Conservation (phyloP, 2,797 vertebrate genomes). For the Parauchenoglanis ngamensis region DNA sequence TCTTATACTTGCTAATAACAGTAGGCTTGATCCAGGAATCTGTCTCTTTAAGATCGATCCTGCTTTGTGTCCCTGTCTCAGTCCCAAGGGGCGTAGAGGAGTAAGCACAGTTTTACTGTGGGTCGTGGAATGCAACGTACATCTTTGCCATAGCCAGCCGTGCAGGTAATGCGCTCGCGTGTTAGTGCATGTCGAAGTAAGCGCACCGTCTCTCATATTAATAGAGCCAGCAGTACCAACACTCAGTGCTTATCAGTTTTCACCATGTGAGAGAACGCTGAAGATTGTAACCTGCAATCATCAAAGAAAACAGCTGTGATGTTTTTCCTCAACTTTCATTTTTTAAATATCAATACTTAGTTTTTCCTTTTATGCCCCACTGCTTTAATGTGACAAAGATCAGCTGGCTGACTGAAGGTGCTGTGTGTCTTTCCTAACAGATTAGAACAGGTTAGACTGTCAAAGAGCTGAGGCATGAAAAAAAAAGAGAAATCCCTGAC, state of each 20-base stretch:
- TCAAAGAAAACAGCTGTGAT: constrained; percentile 6
- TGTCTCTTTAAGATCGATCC: neutral
- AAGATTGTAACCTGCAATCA: constrained; percentile 40
- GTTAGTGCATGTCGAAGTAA: constrained; percentile 76
- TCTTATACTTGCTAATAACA: neutral
- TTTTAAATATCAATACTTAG: constrained; percentile 10
- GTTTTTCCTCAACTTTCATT: neutral
- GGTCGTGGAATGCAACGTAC: constrained; percentile 78
- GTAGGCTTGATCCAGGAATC: neutral
- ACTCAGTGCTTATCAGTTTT: constrained; percentile 45
- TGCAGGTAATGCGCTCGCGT: constrained; percentile 77
- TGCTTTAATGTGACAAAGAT: constrained; percentile 15
- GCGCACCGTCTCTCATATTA: constrained; percentile 74
- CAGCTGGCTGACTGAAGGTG: constrained; percentile 4
- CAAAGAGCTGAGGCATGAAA: constrained; percentile 48
- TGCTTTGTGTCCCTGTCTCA: neutral
- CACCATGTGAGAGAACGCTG: constrained; percentile 25
- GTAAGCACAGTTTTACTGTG: constrained; percentile 65
- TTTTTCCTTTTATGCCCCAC: neutral
- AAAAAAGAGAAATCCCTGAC: constrained; percentile 63
- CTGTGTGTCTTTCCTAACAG: constrained; percentile 39
- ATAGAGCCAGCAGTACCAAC: constrained; percentile 69
- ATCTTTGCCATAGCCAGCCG: constrained; percentile 80
- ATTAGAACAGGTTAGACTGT: constrained; percentile 50
- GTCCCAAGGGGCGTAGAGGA: constrained; percentile 1